These are phyloP conservation scores for Ormyrus pomaceus DNA, from an alignment of 2,888 invertebrate genomes.

Conservation along the genomic window DNA sequence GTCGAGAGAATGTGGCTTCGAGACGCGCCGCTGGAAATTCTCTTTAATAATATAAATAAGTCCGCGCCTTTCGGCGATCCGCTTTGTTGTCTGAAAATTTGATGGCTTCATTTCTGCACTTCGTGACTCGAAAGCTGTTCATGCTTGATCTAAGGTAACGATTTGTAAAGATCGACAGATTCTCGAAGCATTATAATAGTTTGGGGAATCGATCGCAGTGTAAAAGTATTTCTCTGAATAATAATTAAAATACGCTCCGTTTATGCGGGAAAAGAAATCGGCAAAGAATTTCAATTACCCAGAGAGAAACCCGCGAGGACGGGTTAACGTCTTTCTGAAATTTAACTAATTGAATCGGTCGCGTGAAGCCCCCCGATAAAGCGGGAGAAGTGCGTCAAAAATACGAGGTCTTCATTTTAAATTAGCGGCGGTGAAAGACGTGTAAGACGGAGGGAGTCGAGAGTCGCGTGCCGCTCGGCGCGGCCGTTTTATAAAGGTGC, in stretches of 20 bases:
- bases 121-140: no score
- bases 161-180: no score
- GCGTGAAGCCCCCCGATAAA: constrained; percentile 12
- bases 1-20: constrained; percentile 6
- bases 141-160: no score
- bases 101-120: no score
- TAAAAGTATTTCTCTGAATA: no score
- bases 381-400: constrained; percentile 4
- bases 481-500: constrained; percentile 36
- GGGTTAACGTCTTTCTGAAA: neutral
- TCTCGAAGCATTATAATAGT: no score
- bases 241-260: no score
- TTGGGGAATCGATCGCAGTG: no score
- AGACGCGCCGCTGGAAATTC: neutral
- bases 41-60: no score
- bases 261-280: no score
- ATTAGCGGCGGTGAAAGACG: constrained; percentile 9
- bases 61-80: no score
- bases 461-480: constrained; percentile 33
- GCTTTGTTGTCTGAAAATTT: no score
- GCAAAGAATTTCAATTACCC: neutral
- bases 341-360: constrained; percentile 3
- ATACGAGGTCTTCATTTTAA: constrained; percentile 14
- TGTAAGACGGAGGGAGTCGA: constrained; percentile 10
- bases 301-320: neutral